Evolutionary conservation across 2,888 invertebrate species (phyloP).

Genomic region (Lottia gigantea): DNA sequence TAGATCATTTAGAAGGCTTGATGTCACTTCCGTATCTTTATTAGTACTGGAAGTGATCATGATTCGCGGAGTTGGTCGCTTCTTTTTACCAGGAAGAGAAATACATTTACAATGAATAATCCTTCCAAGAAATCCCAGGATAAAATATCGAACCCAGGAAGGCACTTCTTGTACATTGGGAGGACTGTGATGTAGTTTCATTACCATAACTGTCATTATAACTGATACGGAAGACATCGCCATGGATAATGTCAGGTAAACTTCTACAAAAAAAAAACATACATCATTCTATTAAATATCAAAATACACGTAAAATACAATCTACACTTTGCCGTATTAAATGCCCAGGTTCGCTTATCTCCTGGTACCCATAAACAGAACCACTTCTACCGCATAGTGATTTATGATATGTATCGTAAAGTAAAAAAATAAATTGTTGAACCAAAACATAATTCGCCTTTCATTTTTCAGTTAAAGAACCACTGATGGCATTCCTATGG

Average conservation of each 20-base stretch:
- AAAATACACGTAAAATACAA: too few species aligned
- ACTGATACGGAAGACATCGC: slow-evolving; percentile 50
- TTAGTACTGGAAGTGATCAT: slow-evolving; percentile 14
- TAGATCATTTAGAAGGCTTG: slow-evolving; percentile 11
- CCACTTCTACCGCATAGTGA: too few species aligned
- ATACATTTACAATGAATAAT: slow-evolving; percentile 44
- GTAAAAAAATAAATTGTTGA: too few species aligned
- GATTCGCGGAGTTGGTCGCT: not conserved
- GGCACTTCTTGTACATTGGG: slow-evolving; percentile 42
- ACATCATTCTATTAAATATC: too few species aligned
- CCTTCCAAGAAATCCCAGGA: slow-evolving; percentile 35
- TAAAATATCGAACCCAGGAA: slow-evolving; percentile 33
- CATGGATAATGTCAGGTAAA: slow-evolving; percentile 54
- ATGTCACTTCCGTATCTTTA: slow-evolving; percentile 12
- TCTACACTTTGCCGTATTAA: too few species aligned
- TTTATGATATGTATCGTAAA: too few species aligned
- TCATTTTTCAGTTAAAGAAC: too few species aligned
- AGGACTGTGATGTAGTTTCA: slow-evolving; percentile 48
- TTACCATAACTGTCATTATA: slow-evolving; percentile 46
- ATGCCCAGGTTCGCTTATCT: too few species aligned
- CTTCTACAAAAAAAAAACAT: slow-evolving; percentile 39
- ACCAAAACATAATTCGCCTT: too few species aligned
- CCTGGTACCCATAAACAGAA: too few species aligned
- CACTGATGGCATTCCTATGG: too few species aligned
- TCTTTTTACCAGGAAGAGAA: slow-evolving; percentile 11